These are phyloP conservation scores for Numenius arquata DNA, from an alignment of 2,113 vertebrate genomes.

Conservation along the genomic window DNA sequence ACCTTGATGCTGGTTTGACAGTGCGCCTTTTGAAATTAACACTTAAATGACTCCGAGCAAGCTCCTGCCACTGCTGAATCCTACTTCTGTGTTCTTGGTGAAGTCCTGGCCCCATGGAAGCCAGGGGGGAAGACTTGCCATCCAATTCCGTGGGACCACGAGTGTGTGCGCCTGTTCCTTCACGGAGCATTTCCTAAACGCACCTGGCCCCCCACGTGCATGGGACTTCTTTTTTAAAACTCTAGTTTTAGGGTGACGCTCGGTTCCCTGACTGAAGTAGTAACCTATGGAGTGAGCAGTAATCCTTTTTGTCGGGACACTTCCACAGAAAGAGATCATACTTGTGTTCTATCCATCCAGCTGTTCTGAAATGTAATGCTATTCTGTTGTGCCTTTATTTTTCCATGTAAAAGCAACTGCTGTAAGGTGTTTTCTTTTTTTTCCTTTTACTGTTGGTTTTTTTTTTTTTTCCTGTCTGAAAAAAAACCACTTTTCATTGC, in stretches of 20 bases:
- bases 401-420: conserved; percentile 80
- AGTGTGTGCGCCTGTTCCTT: background rate
- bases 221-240: background rate
- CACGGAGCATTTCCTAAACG: background rate
- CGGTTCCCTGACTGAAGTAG: background rate
- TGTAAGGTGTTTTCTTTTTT: conserved; percentile 62
- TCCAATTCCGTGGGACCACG: background rate
- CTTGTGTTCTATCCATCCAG: conserved; percentile 25
- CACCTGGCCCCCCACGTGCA: background rate
- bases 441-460: background rate
- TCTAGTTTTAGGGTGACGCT: background rate
- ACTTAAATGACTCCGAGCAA: background rate
- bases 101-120: background rate
- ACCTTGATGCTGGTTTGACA: background rate
- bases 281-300: background rate
- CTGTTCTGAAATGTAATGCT: conserved; percentile 64
- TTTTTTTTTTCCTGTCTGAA: conserved; percentile 57
- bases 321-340: conserved; percentile 7
- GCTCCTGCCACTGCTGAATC: background rate
- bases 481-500: conserved; percentile 55
- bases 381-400: conserved; percentile 84
- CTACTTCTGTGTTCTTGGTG: background rate
- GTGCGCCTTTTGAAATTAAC: background rate
- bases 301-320: conserved; percentile 13
- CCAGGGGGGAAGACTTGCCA: background rate